Conservation (phyloP, 2,888 invertebrate species). For the Melolontha melolontha region DNA sequence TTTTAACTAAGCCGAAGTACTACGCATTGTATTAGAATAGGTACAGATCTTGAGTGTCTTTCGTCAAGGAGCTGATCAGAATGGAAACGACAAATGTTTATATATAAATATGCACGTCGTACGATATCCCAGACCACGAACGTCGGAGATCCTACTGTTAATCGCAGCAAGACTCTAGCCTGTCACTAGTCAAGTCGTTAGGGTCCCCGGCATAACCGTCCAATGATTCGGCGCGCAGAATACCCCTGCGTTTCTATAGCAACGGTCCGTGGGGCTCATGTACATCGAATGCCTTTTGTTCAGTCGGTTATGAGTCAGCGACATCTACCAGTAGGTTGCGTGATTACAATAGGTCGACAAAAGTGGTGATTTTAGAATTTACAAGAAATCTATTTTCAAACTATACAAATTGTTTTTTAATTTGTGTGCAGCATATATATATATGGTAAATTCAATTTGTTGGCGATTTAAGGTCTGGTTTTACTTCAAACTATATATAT, state of each 20-base stretch:
- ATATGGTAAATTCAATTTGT: no score
- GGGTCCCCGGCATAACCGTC: conserved; percentile 45
- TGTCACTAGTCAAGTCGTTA: conserved; percentile 44
- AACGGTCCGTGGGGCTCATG: conserved; percentile 56
- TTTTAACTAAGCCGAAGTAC: no score
- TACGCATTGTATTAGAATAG: no score
- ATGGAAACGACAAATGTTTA: no score
- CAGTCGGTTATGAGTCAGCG: conserved; percentile 48
- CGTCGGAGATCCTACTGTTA: conserved; percentile 17
- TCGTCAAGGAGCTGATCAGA: no score
- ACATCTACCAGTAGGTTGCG: conserved; percentile 49
- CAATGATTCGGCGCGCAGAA: conserved; percentile 61
- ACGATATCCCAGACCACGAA: conserved; percentile 45
- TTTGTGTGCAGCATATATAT: no score
- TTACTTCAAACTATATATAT: no score
- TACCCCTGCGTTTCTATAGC: conserved; percentile 59
- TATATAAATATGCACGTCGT: conserved; percentile 36
- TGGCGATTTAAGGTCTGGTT: no score
- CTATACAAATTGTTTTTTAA: neutral
- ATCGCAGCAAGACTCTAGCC: conserved; percentile 35
- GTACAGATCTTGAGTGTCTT: no score
- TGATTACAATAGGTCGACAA: conserved; percentile 30
- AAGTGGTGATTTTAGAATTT: conserved; percentile 1
- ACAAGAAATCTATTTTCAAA: neutral
- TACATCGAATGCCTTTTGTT: conserved; percentile 56